A percentile compares a stretch with the other conserved stretches of the same genome.
Conservation (phyloP, 2,888 invertebrate genomes). For the Trypoxylon attenuatum region DNA sequence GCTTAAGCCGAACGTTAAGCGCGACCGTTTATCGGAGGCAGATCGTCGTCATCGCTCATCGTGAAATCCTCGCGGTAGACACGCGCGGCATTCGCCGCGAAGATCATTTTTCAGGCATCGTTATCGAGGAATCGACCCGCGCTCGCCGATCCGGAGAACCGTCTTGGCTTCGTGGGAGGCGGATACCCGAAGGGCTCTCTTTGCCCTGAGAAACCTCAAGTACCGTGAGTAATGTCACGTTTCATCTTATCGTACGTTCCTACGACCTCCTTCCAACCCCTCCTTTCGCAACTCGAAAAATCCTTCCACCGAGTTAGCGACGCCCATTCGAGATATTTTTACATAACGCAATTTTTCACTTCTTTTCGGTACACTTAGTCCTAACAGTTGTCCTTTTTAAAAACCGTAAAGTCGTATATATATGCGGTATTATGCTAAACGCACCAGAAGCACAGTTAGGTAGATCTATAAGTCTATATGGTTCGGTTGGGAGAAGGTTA, state of each 20-base stretch:
- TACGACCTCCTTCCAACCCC: neutral
- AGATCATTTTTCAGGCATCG: conserved; percentile 48
- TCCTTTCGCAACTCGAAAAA: too few relatives aligned
- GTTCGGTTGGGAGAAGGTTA: too few relatives aligned
- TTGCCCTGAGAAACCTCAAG: neutral
- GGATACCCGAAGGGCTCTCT: neutral
- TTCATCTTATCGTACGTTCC: too few relatives aligned
- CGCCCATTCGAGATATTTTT: too few relatives aligned
- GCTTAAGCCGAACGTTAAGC: conserved; percentile 33
- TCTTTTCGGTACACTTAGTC: too few relatives aligned
- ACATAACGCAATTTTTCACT: too few relatives aligned
- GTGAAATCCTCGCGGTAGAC: conserved; percentile 37
- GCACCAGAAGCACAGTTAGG: too few relatives aligned
- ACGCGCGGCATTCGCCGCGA: conserved; percentile 37
- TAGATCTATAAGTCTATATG: too few relatives aligned
- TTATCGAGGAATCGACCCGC: conserved; percentile 47
- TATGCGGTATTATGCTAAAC: too few relatives aligned
- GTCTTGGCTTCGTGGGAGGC: conserved; percentile 4
- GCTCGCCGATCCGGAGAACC: conserved; percentile 10
- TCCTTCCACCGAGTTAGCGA: too few relatives aligned
- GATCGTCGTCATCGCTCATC: conserved; percentile 49
- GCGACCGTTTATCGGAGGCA: conserved; percentile 39
- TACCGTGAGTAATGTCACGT: neutral
- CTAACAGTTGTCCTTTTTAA: too few relatives aligned
- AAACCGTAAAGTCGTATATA: too few relatives aligned